Percentiles rank a stretch among this genome's conserved stretches.
Conservation (phyloP, 2,888 invertebrate species). For the Aquatica leii region DNA sequence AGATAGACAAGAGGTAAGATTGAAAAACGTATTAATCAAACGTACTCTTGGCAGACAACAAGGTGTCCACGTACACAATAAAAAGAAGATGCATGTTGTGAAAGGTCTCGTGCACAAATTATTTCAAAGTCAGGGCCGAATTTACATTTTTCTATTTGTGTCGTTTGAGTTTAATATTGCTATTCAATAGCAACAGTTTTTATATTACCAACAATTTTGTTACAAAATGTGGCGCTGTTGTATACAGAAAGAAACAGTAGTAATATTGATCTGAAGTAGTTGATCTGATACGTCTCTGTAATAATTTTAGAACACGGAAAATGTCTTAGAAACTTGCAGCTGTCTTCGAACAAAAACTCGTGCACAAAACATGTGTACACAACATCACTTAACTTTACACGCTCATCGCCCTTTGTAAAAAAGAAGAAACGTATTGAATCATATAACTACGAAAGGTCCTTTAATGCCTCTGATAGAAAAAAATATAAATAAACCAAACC, state of each 20-base stretch:
- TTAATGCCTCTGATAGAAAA: not conserved
- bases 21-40: conserved; percentile 54
- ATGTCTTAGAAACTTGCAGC: conserved; percentile 39
- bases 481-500: not conserved
- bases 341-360: conserved; percentile 41
- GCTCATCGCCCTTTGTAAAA: conserved; percentile 35
- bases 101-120: conserved; percentile 35
- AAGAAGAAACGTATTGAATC: conserved; percentile 26
- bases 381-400: conserved; percentile 47
- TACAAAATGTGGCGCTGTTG: no score
- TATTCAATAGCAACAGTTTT: no score
- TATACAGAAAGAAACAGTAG: no score
- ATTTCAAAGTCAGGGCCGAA: conserved; percentile 29
- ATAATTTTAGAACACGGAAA: conserved; percentile 28
- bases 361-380: conserved; percentile 47
- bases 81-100: conserved; percentile 51
- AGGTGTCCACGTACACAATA: conserved; percentile 52
- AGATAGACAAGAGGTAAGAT: conserved; percentile 46
- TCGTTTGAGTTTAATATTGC: not conserved
- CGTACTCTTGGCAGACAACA: conserved; percentile 45
- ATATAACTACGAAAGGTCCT: conserved; percentile 1
- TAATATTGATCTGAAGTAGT: no score
- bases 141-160: not conserved
- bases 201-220: no score
- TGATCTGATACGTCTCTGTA: conserved; percentile 23